Evolutionary conservation across 2,888 invertebrate species (phyloP), one percentile per base, ranked within the genome.

Genomic region (Seira musarum): DNA sequence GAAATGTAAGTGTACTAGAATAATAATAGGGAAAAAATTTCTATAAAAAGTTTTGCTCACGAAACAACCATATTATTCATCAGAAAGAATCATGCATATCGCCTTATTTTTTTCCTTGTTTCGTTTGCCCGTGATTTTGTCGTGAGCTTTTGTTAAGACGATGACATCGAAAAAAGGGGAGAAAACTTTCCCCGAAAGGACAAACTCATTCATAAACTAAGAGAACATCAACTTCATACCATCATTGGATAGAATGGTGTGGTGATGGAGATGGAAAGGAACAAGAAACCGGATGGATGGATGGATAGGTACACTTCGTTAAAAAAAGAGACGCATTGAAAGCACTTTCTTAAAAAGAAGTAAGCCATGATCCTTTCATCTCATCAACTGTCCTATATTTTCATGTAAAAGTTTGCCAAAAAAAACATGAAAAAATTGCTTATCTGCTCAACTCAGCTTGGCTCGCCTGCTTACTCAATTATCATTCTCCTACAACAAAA

Each of bases 121-220:
- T 30, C 3, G 30, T 30, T 30, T 8, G 8, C 30, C 61, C 17
- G 69, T 17, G 21, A 25, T 64, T 19, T 60, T 60, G 73, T 74
- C 73, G 73, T 74, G 73, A 74, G 73, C 6, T 66, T 35, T 2
- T 40, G 60, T 65, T 73, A 24, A 73, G 19, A 21, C n/a, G 60
- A 21, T 60, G 60, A 60, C 60, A 60, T 60, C 22, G 60, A 60
- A 25, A n/a, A 30, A 17, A 70, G 13, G 17, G 35, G 5, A 68
- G 40, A 68, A 68, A 63, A 63, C 63, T 63, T 71, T 61, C 71
- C 61, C 46, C 61, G 63, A 63, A 35, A 63, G 8, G 71, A 71
- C 17, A 53, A 30, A 30, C 30, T 30, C 30, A 30, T 30, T 30
- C 30, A 53, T 53, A 60, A 60, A 21, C 60, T 13, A 60, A 60